Evolutionary conservation across 2,113 vertebrate genomes (phyloP).

Genomic region (Ramphastos sulfuratus): DNA sequence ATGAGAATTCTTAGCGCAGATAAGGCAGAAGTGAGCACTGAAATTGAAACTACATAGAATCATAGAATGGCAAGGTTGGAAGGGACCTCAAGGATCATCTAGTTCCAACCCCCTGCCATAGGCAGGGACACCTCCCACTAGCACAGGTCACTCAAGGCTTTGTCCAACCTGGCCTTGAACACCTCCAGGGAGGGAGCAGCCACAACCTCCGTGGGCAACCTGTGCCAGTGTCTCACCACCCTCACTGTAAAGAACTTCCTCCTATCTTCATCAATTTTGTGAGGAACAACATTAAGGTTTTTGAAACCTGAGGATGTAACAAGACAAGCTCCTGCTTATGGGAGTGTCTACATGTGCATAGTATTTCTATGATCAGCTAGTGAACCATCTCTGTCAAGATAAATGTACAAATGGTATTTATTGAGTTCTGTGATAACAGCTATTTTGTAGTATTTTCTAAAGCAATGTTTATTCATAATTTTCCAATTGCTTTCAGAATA

Average conservation of each 20-base stretch:
- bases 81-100: too few relatives aligned
- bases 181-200: too few relatives aligned
- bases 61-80: too few relatives aligned
- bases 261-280: neutral
- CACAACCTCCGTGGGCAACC: too few relatives aligned
- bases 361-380: neutral
- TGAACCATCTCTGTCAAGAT: neutral
- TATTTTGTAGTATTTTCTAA: neutral
- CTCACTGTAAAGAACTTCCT: too few relatives aligned
- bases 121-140: too few relatives aligned
- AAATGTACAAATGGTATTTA: neutral
- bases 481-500: slow-evolving; percentile 73
- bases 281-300: neutral
- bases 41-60: neutral
- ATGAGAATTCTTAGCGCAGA: neutral
- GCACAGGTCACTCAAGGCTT: too few relatives aligned
- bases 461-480: neutral
- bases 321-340: neutral
- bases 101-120: too few relatives aligned
- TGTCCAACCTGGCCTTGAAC: too few relatives aligned
- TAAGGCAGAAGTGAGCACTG: neutral
- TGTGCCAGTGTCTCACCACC: too few relatives aligned
- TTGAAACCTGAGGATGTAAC: neutral
- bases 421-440: neutral
- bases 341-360: neutral